phyloP scores from a whole-genome alignment of 1,140 invertebrate genomes.

The Akabosia matsudoensis region DNA sequence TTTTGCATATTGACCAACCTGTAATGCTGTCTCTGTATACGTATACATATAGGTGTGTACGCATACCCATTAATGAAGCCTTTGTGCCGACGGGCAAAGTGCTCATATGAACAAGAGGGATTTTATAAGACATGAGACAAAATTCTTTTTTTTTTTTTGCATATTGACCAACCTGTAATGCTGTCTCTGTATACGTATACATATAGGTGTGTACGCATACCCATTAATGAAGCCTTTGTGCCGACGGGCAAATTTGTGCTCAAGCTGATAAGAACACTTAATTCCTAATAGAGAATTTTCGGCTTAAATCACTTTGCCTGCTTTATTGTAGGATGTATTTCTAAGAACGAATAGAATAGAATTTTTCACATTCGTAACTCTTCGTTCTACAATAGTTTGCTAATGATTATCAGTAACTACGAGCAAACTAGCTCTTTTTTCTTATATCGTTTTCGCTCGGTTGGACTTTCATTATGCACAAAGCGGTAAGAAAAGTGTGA shows the following conservation, averaged over 20 bases:
- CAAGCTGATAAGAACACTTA: conserved; percentile 25
- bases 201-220: neutral
- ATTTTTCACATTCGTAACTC: neutral
- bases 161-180: conserved; percentile 2
- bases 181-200: neutral
- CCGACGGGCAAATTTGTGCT: conserved; percentile 4
- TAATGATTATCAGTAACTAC: conserved; percentile 4
- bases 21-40: neutral
- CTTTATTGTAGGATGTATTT: neutral
- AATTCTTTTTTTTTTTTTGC: too few relatives aligned
- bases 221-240: conserved; percentile 4
- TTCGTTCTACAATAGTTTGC: neutral
- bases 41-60: neutral
- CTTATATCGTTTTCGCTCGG: neutral
- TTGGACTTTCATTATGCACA: neutral
- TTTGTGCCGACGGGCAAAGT: neutral
- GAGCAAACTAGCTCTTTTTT: neutral
- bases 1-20: neutral
- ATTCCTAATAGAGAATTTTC: conserved; percentile 11
- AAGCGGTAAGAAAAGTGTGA: neutral
- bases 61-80: neutral
- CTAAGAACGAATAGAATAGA: neutral
- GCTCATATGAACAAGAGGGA: neutral
- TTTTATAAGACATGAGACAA: neutral
- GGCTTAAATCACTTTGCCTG: conserved; percentile 12